Conservation (phyloP, 2,113 vertebrate species). For the Ctenomys sociabilis region DNA sequence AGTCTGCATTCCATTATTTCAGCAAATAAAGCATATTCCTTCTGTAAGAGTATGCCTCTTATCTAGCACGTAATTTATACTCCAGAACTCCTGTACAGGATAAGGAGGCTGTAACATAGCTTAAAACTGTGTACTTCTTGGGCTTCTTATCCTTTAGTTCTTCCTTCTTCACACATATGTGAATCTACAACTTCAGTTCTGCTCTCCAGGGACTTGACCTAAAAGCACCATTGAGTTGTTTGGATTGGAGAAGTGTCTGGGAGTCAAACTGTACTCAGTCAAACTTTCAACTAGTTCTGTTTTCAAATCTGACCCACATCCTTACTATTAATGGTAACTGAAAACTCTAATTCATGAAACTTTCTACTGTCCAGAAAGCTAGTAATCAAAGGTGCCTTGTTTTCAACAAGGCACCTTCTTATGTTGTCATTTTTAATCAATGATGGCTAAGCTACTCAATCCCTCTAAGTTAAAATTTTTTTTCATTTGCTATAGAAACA, state of each 20-base stretch:
- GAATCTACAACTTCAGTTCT: not conserved
- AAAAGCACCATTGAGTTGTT: not conserved
- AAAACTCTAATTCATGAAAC: not conserved
- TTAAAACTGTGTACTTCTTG: not conserved
- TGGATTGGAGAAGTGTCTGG: not conserved
- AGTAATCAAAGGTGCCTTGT: not conserved
- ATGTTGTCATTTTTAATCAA: conserved; percentile 23
- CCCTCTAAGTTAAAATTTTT: conserved; percentile 13
- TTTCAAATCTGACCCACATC: not conserved
- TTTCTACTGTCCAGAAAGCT: not conserved
- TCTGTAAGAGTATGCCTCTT: not conserved
- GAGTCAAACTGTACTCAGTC: not conserved
- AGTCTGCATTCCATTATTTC: not conserved
- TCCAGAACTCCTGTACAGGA: not conserved
- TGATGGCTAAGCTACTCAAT: not conserved
- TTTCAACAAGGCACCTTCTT: not conserved
- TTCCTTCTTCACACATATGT: not conserved
- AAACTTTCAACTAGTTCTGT: conserved; percentile 40
- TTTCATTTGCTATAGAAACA: conserved; percentile 24
- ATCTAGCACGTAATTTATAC: not conserved
- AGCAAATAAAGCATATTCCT: not conserved
- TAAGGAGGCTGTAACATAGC: not conserved
- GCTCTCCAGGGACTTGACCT: not conserved
- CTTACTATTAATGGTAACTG: not conserved
- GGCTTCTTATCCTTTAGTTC: not conserved